Evolutionary conservation across 2,797 vertebrate species (phyloP).

Genomic region (Alauda arvensis): DNA sequence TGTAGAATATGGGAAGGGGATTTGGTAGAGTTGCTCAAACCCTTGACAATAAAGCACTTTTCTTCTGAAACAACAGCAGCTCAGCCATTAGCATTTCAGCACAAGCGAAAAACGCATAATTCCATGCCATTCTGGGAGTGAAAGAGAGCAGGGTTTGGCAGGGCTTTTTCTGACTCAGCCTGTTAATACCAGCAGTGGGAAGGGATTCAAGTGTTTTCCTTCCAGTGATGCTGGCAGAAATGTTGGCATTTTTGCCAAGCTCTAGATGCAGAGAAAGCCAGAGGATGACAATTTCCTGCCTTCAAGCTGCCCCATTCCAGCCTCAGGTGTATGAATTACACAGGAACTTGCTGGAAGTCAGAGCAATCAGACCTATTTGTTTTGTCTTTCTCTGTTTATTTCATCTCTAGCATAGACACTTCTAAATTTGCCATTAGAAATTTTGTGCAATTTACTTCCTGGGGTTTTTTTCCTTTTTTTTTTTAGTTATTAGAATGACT

Average conservation of each 20-base stretch:
- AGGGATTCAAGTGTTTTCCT: neutral
- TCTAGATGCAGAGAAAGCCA: neutral
- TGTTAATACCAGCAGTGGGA: neutral
- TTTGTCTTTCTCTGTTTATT: neutral
- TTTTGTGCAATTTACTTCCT: neutral
- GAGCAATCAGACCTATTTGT: neutral
- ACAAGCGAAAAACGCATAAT: neutral
- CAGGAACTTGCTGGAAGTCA: neutral
- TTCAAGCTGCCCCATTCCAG: neutral
- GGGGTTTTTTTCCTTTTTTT: neutral
- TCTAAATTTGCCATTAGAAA: neutral
- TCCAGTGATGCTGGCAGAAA: neutral
- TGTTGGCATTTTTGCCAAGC: neutral
- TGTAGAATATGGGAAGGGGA: neutral
- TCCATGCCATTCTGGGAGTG: neutral
- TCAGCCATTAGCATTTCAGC: neutral
- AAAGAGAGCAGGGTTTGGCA: neutral
- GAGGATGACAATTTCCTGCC: neutral
- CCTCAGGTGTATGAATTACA: neutral
- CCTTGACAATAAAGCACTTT: neutral
- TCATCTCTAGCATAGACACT: neutral
- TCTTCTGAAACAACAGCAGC: neutral
- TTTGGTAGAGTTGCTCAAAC: neutral
- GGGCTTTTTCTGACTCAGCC: constrained; percentile 2
- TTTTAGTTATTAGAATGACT: neutral